Evolutionary conservation across 2,888 invertebrate species (phyloP), one percentile per base, ranked within the genome.

Genomic region (Colostygia pectinataria): DNA sequence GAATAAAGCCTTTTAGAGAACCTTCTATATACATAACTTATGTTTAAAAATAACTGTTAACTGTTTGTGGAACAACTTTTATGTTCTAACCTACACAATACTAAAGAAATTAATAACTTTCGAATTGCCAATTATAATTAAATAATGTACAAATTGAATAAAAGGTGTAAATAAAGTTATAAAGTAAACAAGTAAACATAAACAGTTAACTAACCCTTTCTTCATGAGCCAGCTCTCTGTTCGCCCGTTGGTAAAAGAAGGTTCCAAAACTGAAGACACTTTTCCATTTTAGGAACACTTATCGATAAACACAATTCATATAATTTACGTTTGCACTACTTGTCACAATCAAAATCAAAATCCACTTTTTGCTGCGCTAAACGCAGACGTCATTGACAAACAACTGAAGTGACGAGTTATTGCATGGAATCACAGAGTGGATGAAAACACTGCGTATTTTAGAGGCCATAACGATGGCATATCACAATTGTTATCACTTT

Each of bases 381-480:
- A 87, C 88, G 87, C 85, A 89, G 85, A 89, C 90, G 90, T 90
- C 90, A 90, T 86, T 89, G 88, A 86, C 90, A 90, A 89, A 90
- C 90, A 90, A 89, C 84, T 83, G 74, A 84, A 89, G 86, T 85
- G 88, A 86, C 83, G 86, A 87, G 82, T 74, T 85, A 86, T 84
- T 81, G 84, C 87, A 88, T 80, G 75, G 86, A 77, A 82, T 84
- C 86, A 81, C 84, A 85, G 77, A 82, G 79, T 79, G 77, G 71
- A 83, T 73, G 80, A 83, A 84, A 88, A 89, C 89, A 85, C 80
- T 77, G 79, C 71, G 72, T 77, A 74, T 80, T 76, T 80, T 80
- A 73, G 61, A 71, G 66, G 83, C 83, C 87, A 86, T 88, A 72
- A 69, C 77, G 67, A 76, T 71, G 72, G 74, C 76, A 74, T 88